These are phyloP conservation scores for Hydrocynus forskahlii DNA, from an alignment of 2,797 vertebrate species.

Conservation along the genomic window DNA sequence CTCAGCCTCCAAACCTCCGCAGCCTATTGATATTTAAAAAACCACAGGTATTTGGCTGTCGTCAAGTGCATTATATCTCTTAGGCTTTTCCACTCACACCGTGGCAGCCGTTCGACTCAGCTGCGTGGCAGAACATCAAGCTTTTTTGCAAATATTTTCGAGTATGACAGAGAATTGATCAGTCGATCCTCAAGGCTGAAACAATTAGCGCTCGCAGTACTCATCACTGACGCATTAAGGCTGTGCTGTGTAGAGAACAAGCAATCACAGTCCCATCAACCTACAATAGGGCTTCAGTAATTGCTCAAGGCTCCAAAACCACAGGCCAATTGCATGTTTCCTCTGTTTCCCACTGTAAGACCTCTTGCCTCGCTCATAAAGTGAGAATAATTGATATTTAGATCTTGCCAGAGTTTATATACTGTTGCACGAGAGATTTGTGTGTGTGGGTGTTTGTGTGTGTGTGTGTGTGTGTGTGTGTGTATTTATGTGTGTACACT, in stretches of 20 bases:
- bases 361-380: constrained; percentile 20
- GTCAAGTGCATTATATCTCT: constrained; percentile 42
- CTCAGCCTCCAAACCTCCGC: constrained; percentile 34
- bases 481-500: background rate
- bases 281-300: constrained; percentile 26
- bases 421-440: background rate
- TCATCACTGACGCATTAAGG: constrained; percentile 21
- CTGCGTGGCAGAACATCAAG: constrained; percentile 34
- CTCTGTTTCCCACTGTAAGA: constrained; percentile 24
- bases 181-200: constrained; percentile 35
- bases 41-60: constrained; percentile 51
- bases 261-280: constrained; percentile 23
- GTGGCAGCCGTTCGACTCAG: constrained; percentile 40
- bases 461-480: background rate
- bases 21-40: constrained; percentile 52
- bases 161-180: constrained; percentile 24
- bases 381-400: constrained; percentile 29
- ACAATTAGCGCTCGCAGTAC: constrained; percentile 18
- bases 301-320: constrained; percentile 29
- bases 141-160: constrained; percentile 30
- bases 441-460: background rate
- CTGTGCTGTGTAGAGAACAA: background rate
- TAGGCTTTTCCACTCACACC: constrained; percentile 42
- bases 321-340: constrained; percentile 27
- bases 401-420: constrained; percentile 19